These are phyloP conservation scores for Lutjanus argentimaculatus DNA, from an alignment of 2,797 vertebrate genomes.

Conservation along the genomic window DNA sequence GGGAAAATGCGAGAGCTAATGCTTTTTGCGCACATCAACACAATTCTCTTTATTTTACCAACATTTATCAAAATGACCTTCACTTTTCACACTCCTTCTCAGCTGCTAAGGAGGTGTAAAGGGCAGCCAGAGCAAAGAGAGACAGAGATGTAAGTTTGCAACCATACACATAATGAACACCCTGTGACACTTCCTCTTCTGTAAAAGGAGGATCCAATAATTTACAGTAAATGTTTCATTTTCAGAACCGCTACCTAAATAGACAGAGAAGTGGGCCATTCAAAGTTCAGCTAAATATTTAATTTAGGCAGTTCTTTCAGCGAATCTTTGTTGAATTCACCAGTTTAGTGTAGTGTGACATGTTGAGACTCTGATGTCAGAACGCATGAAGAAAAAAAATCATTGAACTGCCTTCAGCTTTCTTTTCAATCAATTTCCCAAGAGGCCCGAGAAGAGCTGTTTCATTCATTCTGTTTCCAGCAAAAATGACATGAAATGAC, in stretches of 20 bases:
- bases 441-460: neutral
- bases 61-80: constrained; percentile 31
- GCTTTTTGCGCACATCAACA: neutral
- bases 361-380: neutral
- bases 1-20: neutral
- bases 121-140: neutral
- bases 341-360: neutral
- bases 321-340: neutral
- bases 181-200: neutral
- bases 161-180: neutral
- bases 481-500: neutral
- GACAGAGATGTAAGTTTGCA: neutral
- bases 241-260: neutral
- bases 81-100: constrained; percentile 7
- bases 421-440: constrained; percentile 7
- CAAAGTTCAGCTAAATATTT: constrained; percentile 8
- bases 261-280: constrained; percentile 10
- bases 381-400: neutral
- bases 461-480: constrained; percentile 13
- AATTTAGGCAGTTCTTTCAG: constrained; percentile 3
- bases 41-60: constrained; percentile 1
- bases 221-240: constrained; percentile 35
- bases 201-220: constrained; percentile 18
- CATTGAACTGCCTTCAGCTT: neutral
- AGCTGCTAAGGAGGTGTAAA: constrained; percentile 16